A percentile compares a stretch with the other conserved stretches of the same genome.
These are phyloP conservation scores for Umimayanthus chanpuru DNA, from an alignment of 92 coral and sea anemone genomes.

Conservation along the genomic window DNA sequence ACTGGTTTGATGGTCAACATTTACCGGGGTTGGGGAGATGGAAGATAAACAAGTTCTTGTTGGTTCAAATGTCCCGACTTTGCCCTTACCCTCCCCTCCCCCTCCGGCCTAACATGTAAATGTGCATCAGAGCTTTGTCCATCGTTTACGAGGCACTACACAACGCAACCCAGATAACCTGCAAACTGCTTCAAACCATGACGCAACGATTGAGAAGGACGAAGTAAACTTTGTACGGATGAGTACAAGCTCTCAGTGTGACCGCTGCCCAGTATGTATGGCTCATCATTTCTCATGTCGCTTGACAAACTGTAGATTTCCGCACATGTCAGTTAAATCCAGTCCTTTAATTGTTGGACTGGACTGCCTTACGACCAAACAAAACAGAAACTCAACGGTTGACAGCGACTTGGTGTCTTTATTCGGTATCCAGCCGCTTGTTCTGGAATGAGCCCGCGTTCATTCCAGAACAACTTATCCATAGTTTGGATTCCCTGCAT, in stretches of 20 bases:
- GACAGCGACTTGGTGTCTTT: not conserved
- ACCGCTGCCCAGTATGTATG: not conserved
- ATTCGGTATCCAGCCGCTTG: not conserved
- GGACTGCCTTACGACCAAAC: too few relatives aligned
- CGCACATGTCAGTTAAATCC: too few relatives aligned
- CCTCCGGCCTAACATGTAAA: too few relatives aligned
- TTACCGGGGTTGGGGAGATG: too few relatives aligned
- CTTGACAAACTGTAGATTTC: not conserved
- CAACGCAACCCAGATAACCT: not conserved
- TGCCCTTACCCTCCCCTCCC: too few relatives aligned
- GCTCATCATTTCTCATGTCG: not conserved
- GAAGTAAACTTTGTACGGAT: not conserved
- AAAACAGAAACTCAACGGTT: not conserved
- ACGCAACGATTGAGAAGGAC: not conserved
- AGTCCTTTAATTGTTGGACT: too few relatives aligned
- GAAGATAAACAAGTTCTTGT: too few relatives aligned
- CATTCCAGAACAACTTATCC: not conserved
- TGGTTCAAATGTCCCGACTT: too few relatives aligned
- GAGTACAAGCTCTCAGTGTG: not conserved
- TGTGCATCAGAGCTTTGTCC: not conserved
- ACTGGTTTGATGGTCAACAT: too few relatives aligned
- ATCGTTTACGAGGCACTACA: not conserved
- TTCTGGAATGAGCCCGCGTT: not conserved
- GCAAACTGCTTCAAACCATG: not conserved
- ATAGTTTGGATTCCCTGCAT: not conserved